phyloP scores from a whole-genome alignment of 2,797 vertebrate species.

The Sebastes aleutianus region DNA sequence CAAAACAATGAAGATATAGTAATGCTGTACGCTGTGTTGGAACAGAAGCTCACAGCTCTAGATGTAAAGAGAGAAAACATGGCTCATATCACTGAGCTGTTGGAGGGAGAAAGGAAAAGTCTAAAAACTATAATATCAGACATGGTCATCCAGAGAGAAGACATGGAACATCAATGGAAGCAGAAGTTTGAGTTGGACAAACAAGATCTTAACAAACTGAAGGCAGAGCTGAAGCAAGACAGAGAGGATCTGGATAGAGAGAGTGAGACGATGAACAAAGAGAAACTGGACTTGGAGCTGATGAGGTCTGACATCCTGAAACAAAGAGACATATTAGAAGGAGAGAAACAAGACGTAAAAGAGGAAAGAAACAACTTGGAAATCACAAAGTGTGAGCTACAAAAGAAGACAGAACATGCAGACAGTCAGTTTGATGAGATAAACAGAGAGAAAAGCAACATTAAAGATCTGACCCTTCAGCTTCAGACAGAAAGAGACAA shows the following conservation, averaged over 20 bases:
- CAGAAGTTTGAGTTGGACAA: background rate
- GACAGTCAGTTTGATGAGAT: too few relatives aligned
- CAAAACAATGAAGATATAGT: background rate
- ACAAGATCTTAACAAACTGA: slow-evolving; percentile 5
- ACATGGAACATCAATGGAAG: background rate
- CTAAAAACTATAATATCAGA: background rate
- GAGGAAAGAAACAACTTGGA: background rate
- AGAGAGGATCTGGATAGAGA: slow-evolving; percentile 1
- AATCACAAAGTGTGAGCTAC: too few relatives aligned
- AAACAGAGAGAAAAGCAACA: too few relatives aligned
- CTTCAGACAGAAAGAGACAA: too few relatives aligned
- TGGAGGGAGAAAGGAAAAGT: background rate
- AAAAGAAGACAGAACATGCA: too few relatives aligned
- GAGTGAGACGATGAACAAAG: background rate
- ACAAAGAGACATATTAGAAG: background rate
- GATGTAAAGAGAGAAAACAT: background rate
- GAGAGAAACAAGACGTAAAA: background rate
- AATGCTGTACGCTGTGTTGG: background rate
- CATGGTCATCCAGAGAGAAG: background rate
- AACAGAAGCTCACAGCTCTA: background rate
- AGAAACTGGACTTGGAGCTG: background rate
- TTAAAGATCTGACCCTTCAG: too few relatives aligned
- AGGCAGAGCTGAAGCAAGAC: background rate
- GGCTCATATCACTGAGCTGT: background rate
- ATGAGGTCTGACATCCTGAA: background rate